Evolutionary conservation across 2,113 vertebrate genomes (phyloP).

Genomic region (Corythoichthys intestinalis): DNA sequence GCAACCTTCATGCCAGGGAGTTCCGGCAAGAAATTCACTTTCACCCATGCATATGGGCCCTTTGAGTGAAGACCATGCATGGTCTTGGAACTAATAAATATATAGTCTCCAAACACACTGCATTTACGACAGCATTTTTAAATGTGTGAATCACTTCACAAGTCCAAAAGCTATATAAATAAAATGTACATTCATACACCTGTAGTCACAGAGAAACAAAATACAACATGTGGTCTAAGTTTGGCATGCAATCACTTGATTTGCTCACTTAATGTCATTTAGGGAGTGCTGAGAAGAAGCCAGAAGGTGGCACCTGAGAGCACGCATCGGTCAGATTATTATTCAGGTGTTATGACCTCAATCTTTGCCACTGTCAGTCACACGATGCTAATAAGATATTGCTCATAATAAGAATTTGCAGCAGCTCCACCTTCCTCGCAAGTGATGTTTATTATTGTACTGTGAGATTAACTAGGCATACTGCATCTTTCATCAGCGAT

Average conservation of each 20-base stretch:
- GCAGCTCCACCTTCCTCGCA: not conserved
- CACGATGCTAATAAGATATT: conserved; percentile 20
- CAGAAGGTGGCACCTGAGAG: conserved; percentile 19
- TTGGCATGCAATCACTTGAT: conserved; percentile 17
- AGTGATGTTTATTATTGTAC: not conserved
- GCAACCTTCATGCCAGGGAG: too few species aligned
- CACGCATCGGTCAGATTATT: conserved; percentile 6
- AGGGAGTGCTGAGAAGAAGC: conserved; percentile 35
- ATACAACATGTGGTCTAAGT: not conserved
- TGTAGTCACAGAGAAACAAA: not conserved
- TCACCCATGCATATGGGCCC: too few species aligned
- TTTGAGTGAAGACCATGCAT: not conserved
- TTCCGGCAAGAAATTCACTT: too few species aligned
- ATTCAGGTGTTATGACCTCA: conserved; percentile 10
- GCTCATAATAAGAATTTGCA: not conserved
- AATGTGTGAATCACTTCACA: conserved; percentile 2
- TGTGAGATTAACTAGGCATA: not conserved
- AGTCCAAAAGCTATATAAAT: not conserved
- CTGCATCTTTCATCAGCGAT: not conserved
- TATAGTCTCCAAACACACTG: not conserved
- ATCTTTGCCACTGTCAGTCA: conserved; percentile 8
- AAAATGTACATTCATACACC: not conserved
- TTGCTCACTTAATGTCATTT: conserved; percentile 50
- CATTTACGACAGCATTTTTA: not conserved
- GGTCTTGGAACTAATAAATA: not conserved